Base-by-base conservation (phyloP, 2,113 vertebrate species). In the Rana temporaria region DNA sequence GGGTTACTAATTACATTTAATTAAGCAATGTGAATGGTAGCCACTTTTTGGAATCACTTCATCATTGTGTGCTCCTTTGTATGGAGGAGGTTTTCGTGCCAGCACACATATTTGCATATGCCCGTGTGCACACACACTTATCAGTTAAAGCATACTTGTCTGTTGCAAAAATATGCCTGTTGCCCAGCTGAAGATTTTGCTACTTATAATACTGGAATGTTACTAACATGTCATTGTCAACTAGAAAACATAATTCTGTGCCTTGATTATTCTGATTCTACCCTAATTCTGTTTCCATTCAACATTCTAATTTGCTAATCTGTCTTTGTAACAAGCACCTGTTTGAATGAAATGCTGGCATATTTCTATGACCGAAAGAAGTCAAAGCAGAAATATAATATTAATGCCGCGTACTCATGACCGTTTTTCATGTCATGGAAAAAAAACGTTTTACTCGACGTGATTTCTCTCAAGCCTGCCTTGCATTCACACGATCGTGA, bases 221-320 rank as follows among this genome's bases (percentile, higher is more conserved):
- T 42, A 22, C 19, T 57, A 70, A 57, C 20, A 62, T 20, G 48
- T 72, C 63, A 81, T 81, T 81, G 62, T 14, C 16, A 30, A n/a
- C 24, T 11, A 22, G 32, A 32, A 70, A 48, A 71, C 32, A 71
- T 63, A 34, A 70, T 24, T 48, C 34, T 63, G 6, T 11, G 42
- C 24, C 59, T 55, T 32, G 18, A 65, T 66, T 78, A 5, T 22
- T n/a, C 22, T 16, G 2, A 65, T 24, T 77, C 32, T 16, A 14
- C 24, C 14, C 34, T 78, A n/a, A 55, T 78, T 77, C 48, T 18
- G 48, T 26, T 38, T 48, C 52, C 34, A 7, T 77, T 22, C 75
- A 55, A 38, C 19, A 24, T 48, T 68, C 2, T 53, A 30, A 53
- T 56, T 65, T 32, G 20, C 75, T 30, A 55, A 24, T 53, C 38